phyloP scores from a whole-genome alignment of 2,113 vertebrate species.

The Callipepla squamata region DNA sequence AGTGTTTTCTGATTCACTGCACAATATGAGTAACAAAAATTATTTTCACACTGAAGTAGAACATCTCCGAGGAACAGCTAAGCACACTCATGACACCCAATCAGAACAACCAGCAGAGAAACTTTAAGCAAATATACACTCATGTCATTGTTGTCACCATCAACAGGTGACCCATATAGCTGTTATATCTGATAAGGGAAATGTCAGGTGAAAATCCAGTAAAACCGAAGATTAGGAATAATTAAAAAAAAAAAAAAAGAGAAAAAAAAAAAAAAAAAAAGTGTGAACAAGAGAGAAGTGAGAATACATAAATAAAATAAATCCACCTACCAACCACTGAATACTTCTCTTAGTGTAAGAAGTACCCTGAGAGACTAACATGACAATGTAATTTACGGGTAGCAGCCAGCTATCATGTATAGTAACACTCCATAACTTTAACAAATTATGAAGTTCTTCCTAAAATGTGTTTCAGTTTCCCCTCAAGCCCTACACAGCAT shows the following conservation, averaged over 20 bases:
- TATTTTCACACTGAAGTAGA: background rate
- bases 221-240: too few relatives aligned
- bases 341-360: background rate
- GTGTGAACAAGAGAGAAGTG: too few relatives aligned
- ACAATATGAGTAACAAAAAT: background rate
- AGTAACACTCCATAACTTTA: background rate
- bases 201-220: background rate
- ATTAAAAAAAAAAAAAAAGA: background rate
- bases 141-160: background rate
- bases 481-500: background rate
- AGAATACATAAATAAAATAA: background rate
- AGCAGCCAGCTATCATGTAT: background rate
- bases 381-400: slow-evolving; percentile 5
- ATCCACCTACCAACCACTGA: background rate
- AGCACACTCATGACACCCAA: background rate
- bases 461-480: background rate
- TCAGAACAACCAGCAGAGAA: background rate
- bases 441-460: background rate
- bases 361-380: background rate
- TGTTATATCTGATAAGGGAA: background rate
- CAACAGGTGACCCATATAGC: background rate
- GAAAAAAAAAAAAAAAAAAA: background rate
- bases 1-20: background rate
- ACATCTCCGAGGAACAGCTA: background rate
- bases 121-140: background rate